Evolutionary conservation across 2,888 invertebrate genomes (phyloP).

Genomic region (Nephrotoma flavescens): DNA sequence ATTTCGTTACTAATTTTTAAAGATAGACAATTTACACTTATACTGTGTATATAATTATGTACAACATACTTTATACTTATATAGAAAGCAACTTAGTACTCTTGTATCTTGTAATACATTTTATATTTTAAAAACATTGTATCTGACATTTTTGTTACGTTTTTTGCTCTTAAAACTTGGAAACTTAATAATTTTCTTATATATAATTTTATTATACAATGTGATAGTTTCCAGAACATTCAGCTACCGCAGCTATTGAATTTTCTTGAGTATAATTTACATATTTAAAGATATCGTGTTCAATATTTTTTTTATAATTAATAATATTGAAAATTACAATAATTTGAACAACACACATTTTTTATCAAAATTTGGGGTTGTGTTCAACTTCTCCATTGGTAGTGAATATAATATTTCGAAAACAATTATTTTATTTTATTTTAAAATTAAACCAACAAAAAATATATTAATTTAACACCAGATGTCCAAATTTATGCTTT

Average conservation of each 20-base stretch:
- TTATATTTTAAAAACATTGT: neutral
- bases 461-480: neutral
- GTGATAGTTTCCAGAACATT: no score
- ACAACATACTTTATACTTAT: neutral
- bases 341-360: no score
- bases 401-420: neutral
- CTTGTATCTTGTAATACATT: neutral
- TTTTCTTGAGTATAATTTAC: no score
- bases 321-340: no score
- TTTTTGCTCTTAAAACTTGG: no score
- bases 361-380: neutral
- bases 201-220: no score
- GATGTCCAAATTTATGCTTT: neutral
- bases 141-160: neutral
- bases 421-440: neutral
- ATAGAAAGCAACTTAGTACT: neutral
- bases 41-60: neutral
- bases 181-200: no score
- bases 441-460: neutral
- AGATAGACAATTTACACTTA: no score
- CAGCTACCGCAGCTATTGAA: no score
- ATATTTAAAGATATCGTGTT: no score
- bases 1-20: no score
- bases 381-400: neutral
- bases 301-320: no score